Evolutionary conservation across 2,888 invertebrate species (phyloP).

Genomic region (Pterostichus niger): DNA sequence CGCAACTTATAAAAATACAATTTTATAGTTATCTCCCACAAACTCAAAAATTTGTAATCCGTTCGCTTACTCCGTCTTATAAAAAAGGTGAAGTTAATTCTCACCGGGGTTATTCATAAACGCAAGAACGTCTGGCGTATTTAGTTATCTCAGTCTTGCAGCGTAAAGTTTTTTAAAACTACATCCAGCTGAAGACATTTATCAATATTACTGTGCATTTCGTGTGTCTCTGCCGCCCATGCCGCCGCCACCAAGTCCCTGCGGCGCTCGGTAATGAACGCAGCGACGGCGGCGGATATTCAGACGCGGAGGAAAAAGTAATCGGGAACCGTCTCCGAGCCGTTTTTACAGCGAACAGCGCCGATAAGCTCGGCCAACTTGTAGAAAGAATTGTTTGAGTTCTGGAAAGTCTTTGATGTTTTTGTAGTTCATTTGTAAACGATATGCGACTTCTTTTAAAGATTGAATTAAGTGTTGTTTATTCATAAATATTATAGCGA

Average conservation of each 20-base stretch:
- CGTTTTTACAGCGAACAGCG: conserved; percentile 54
- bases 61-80: not conserved
- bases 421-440: conserved; percentile 20
- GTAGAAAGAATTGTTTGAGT: conserved; percentile 61
- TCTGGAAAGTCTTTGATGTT: conserved; percentile 57
- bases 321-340: conserved; percentile 54
- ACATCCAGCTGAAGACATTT: conserved; percentile 66
- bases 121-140: conserved; percentile 61
- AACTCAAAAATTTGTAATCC: conserved; percentile 27
- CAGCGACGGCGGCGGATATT: no score
- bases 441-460: not conserved
- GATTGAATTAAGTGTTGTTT: conserved; percentile 18
- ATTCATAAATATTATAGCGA: conserved; percentile 33
- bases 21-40: no score
- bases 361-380: conserved; percentile 63
- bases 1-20: no score
- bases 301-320: conserved; percentile 52
- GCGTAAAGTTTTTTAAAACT: conserved; percentile 67
- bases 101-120: conserved; percentile 63
- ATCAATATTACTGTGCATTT: conserved; percentile 67
- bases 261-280: conserved; percentile 60
- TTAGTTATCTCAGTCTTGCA: conserved; percentile 65
- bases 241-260: conserved; percentile 29
- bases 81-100: conserved; percentile 57
- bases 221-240: conserved; percentile 37